phyloP scores from a whole-genome alignment of 2,797 vertebrate genomes.

The Esox masquinongy region DNA sequence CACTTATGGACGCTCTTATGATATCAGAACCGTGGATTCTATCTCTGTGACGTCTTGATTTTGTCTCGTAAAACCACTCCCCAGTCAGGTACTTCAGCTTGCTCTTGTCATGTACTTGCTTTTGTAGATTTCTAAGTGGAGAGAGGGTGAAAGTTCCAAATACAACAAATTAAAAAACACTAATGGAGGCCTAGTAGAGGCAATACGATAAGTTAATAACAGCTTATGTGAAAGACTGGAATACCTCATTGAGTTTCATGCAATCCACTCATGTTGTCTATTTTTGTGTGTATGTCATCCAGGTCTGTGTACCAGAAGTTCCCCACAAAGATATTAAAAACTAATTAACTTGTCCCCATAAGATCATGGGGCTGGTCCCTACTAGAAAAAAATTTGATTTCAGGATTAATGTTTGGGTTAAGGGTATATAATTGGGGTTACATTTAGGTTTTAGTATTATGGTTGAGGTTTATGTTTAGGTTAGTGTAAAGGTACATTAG shows the following conservation, averaged over 20 bases:
- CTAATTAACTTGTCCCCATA: too few relatives aligned
- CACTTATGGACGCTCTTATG: conserved; percentile 86
- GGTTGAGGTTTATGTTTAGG: too few relatives aligned
- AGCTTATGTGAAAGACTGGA: neutral
- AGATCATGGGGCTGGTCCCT: too few relatives aligned
- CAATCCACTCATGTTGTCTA: too few relatives aligned
- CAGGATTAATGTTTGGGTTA: too few relatives aligned
- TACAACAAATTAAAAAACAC: neutral
- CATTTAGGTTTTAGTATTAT: too few relatives aligned
- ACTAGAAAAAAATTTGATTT: too few relatives aligned
- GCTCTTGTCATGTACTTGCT: conserved; percentile 70
- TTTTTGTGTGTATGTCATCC: too few relatives aligned
- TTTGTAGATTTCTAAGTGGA: conserved; percentile 80
- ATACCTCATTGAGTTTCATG: neutral
- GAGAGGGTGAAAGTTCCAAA: neutral
- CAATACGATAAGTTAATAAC: neutral
- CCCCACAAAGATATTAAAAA: too few relatives aligned
- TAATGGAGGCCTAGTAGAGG: neutral
- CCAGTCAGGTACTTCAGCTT: conserved; percentile 90
- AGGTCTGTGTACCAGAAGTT: too few relatives aligned
- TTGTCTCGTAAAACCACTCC: conserved; percentile 97
- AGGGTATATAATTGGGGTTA: too few relatives aligned
- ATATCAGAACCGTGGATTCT: conserved; percentile 89
- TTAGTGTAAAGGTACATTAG: too few relatives aligned
- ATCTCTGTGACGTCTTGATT: conserved; percentile 86